Evolutionary conservation across 92 coral and sea anemone genomes (phyloP), one percentile per base, ranked within the genome.

Genomic region (Heteractis magnifica): DNA sequence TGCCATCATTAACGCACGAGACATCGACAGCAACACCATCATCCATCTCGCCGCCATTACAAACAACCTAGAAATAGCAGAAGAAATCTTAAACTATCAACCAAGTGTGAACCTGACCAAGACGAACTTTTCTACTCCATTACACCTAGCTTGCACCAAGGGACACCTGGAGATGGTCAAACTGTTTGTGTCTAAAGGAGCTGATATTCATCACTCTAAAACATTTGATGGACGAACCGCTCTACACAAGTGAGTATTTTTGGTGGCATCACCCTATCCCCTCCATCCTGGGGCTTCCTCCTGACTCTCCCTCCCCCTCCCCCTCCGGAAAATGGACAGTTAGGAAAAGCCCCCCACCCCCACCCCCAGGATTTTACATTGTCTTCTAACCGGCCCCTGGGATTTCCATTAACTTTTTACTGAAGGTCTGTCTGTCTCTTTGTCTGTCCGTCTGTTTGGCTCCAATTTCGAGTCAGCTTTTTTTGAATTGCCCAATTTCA

Each of bases 1-100:
- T 34, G 65, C 48, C 20, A 53, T 81, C 56, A 65, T 81, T 5
- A 65, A 75, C 49, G 49, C 77, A 20, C 48, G 80, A 11, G 94
- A 92, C 80, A 75, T 89, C 8, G 93, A 92, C 72, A 75, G 71
- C 4, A 92, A 86, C 85, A 92, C 92, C 14, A 88, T 88, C 1
- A 82, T 92, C 5, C 94, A 92, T 77, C 64, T 92, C 56, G 88
- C 92, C 1, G 92, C 92, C 3, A 84, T 84, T 64, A 85, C 89
- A 6, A 87, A 87, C 79, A 86, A 85, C 68, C 49, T 83, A 26
- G 87, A 72, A 64, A 82, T 83, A 12, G 86, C 87, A 5, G 83
- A 89, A 65, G 65, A 89, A 34, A 80, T 92, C 20, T 87, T 92
- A 26, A 84, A 83, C 48, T 71, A 84, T 18, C 90, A 88, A 13